A percentile compares a stretch with the other conserved stretches of the same genome.
These are phyloP conservation scores for Mormyrus proboscirostris DNA, from an alignment of 2,797 vertebrate species.

Conservation along the genomic window DNA sequence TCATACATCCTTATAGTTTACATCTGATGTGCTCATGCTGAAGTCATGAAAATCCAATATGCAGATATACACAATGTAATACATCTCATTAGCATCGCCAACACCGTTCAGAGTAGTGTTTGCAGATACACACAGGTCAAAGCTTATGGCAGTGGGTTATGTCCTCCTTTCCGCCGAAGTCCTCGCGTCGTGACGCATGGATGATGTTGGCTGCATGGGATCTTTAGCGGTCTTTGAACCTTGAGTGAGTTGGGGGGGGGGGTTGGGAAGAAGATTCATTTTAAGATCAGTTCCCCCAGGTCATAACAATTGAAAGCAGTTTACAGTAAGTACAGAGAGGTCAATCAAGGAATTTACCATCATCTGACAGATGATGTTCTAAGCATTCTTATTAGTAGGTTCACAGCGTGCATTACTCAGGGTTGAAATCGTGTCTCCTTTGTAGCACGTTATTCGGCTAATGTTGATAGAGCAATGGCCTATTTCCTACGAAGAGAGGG, in stretches of 20 bases:
- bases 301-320: neutral
- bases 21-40: constrained; percentile 17
- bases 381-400: constrained; percentile 75
- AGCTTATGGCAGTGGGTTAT: constrained; percentile 64
- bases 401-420: constrained; percentile 64
- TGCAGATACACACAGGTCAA: constrained; percentile 51
- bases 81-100: constrained; percentile 48
- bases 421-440: constrained; percentile 65
- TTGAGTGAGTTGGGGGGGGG: constrained; percentile 15
- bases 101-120: constrained; percentile 69
- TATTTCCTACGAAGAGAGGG: constrained; percentile 65
- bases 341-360: constrained; percentile 44
- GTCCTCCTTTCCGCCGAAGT: constrained; percentile 35
- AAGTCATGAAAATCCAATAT: neutral
- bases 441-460: constrained; percentile 64
- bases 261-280: neutral
- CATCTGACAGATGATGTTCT: constrained; percentile 40
- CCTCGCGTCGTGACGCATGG: constrained; percentile 45
- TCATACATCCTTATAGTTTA: constrained; percentile 26
- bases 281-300: neutral
- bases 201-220: constrained; percentile 27
- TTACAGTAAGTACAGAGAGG: constrained; percentile 7
- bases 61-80: constrained; percentile 5
- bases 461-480: constrained; percentile 74
- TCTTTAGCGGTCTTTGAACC: constrained; percentile 34